Conservation (phyloP, 2,113 vertebrate species). For the Toxotes jaculatrix region DNA sequence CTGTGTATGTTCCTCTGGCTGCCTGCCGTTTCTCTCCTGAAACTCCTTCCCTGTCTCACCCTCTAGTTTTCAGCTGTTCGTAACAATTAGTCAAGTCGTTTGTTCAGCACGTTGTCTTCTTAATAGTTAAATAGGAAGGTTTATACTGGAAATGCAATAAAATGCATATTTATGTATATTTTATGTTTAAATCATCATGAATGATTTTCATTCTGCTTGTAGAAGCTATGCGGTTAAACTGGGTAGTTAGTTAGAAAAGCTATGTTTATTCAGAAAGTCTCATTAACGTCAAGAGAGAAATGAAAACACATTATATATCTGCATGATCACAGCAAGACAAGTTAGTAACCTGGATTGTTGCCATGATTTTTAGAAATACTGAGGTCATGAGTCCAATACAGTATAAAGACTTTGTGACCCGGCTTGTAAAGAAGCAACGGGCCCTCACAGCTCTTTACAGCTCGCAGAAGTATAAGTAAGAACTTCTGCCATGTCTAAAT, state of each 20-base stretch:
- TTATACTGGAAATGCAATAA: background rate
- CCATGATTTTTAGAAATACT: no score
- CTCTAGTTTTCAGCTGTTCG: background rate
- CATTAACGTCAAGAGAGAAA: background rate
- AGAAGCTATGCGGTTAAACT: no score
- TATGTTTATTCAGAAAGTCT: no score
- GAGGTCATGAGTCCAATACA: no score
- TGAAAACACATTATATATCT: background rate
- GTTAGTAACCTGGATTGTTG: background rate
- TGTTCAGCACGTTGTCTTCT: background rate
- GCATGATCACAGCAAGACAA: background rate
- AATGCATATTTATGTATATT: no score
- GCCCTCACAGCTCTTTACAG: background rate
- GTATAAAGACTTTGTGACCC: no score
- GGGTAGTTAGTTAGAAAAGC: no score
- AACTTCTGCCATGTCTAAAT: background rate
- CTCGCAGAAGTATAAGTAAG: background rate
- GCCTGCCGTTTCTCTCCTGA: slow-evolving; percentile 6
- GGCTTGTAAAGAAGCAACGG: background rate
- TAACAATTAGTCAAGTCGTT: background rate
- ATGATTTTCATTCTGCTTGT: background rate
- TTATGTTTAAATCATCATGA: background rate
- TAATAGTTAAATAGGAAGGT: background rate
- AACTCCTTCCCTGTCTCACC: background rate
- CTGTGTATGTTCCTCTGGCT: slow-evolving; percentile 13